Conservation (phyloP, 2,888 invertebrate species). For the Azorinus chamasolen region DNA sequence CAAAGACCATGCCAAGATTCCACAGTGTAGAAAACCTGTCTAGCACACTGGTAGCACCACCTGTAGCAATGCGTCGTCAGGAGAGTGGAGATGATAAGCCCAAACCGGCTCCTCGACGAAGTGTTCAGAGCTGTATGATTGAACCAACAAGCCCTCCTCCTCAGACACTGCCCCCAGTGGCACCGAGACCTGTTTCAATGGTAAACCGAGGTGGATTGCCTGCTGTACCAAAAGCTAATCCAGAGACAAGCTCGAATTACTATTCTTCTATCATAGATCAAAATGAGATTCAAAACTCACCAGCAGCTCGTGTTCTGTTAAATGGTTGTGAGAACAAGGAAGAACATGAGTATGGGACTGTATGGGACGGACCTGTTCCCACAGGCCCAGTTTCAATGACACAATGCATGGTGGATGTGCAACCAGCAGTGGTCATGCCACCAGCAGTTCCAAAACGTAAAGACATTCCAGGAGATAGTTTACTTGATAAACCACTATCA, state of each 20-base stretch:
- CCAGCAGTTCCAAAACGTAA: slow-evolving; percentile 51
- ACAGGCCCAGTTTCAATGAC: background rate
- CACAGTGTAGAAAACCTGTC: slow-evolving; percentile 70
- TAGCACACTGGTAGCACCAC: slow-evolving; percentile 11
- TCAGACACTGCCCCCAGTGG: slow-evolving; percentile 55
- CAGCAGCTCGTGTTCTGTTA: slow-evolving; percentile 8
- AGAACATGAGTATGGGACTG: slow-evolving; percentile 22
- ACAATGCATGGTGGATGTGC: no score
- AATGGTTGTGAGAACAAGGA: slow-evolving; percentile 1
- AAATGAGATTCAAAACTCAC: background rate
- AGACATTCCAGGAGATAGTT: slow-evolving; percentile 23
- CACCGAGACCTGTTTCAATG: slow-evolving; percentile 46
- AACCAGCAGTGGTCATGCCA: background rate
- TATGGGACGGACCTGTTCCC: slow-evolving; percentile 25
- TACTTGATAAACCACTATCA: slow-evolving; percentile 69
- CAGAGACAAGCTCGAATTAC: slow-evolving; percentile 55
- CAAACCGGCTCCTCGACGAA: slow-evolving; percentile 70
- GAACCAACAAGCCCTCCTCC: slow-evolving; percentile 6
- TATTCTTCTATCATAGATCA: slow-evolving; percentile 34
- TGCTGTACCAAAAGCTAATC: slow-evolving; percentile 34
- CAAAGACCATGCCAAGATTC: slow-evolving; percentile 64
- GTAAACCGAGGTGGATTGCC: slow-evolving; percentile 38
- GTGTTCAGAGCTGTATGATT: slow-evolving; percentile 69
- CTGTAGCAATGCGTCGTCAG: slow-evolving; percentile 41
- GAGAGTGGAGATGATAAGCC: slow-evolving; percentile 57